These are phyloP conservation scores for Carcharodon carcharias DNA, from an alignment of 2,797 vertebrate species.

Conservation along the genomic window DNA sequence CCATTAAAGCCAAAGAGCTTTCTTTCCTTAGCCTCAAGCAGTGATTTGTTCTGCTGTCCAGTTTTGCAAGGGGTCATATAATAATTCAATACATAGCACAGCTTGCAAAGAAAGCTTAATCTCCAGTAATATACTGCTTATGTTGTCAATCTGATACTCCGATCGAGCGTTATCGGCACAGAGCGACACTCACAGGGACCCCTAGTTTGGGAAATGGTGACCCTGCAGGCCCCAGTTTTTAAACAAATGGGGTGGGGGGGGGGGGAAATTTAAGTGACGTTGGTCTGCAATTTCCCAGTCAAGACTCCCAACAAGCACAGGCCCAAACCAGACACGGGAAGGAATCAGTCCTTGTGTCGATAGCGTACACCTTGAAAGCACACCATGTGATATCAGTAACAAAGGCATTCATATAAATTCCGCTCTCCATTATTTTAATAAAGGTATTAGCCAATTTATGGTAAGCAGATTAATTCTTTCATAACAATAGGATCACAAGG, in stretches of 20 bases:
- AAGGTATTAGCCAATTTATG: not conserved
- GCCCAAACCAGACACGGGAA: not conserved
- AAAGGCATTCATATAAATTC: not conserved
- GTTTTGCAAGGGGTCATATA: not conserved
- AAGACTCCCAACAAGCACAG: too few relatives aligned
- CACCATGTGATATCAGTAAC: not conserved
- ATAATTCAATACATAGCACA: not conserved
- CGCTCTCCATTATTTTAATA: not conserved
- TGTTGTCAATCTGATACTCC: too few relatives aligned
- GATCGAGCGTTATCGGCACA: not conserved
- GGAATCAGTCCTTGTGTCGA: not conserved
- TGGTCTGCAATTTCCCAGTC: not conserved
- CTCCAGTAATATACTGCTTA: not conserved
- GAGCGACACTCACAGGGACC: not conserved
- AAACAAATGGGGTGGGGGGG: not conserved
- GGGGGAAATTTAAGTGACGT: not conserved
- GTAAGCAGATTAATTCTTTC: not conserved
- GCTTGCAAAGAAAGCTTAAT: not conserved
- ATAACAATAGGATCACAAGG: not conserved
- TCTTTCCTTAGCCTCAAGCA: not conserved
- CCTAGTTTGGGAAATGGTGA: not conserved
- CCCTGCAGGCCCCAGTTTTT: not conserved
- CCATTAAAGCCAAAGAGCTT: not conserved
- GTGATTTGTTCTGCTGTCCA: not conserved
- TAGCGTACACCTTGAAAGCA: not conserved